Conservation (phyloP, 2,113 vertebrate species). For the Paracanthobrama guichenoti region DNA sequence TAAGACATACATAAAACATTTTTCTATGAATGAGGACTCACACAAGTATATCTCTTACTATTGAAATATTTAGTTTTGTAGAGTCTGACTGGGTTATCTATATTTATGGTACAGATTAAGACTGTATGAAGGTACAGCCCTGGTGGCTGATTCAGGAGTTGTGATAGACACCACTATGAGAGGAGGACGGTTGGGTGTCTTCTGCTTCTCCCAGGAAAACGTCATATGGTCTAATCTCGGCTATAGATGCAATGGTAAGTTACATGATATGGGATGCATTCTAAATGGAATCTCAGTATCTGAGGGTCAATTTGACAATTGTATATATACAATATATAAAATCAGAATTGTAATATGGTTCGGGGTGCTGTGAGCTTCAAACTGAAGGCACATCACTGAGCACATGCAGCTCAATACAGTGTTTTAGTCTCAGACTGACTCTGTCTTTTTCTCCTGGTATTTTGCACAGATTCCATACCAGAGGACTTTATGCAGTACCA, state of each 20-base stretch:
- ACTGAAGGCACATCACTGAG: neutral
- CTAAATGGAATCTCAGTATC: neutral
- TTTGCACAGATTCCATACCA: slow-evolving; percentile 57
- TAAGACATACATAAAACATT: neutral
- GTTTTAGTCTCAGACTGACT: neutral
- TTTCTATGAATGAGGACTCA: no score
- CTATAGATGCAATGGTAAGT: slow-evolving; percentile 87
- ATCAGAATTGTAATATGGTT: no score
- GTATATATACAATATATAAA: no score
- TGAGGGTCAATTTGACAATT: neutral
- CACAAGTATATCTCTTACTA: neutral
- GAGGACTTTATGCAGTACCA: slow-evolving; percentile 55
- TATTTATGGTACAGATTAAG: slow-evolving; percentile 59
- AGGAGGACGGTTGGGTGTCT: slow-evolving; percentile 86
- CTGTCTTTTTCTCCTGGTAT: neutral
- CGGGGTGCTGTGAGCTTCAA: no score
- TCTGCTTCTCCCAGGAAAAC: slow-evolving; percentile 93
- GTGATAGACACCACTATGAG: slow-evolving; percentile 87
- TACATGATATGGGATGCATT: neutral
- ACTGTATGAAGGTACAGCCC: slow-evolving; percentile 83
- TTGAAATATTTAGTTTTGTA: neutral
- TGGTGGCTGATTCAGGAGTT: slow-evolving; percentile 88
- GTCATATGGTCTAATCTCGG: slow-evolving; percentile 92
- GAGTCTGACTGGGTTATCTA: slow-evolving; percentile 60
- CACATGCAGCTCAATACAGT: neutral